Conservation (phyloP, 2,797 vertebrate genomes). For the Pogonophryne albipinna region DNA sequence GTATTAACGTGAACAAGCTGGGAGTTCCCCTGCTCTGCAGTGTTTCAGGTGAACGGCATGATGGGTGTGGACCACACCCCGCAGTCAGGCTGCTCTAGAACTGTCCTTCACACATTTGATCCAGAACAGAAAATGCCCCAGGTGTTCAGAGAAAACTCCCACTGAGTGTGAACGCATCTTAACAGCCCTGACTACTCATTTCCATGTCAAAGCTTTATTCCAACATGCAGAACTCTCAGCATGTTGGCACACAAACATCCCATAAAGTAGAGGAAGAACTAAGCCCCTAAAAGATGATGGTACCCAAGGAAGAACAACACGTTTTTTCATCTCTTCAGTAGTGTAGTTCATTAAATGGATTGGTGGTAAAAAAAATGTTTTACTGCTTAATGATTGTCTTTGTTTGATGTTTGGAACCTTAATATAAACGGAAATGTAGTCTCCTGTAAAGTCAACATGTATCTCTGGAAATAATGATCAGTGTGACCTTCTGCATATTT, state of each 20-base stretch:
- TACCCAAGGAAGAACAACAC: too few relatives aligned
- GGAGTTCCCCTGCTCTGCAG: background rate
- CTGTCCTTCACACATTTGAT: slow-evolving; percentile 33
- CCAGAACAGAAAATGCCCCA: background rate
- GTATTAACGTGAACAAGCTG: too few relatives aligned
- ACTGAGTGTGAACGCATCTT: slow-evolving; percentile 9
- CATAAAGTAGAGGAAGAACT: background rate
- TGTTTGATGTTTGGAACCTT: too few relatives aligned
- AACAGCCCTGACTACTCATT: slow-evolving; percentile 30
- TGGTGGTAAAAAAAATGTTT: too few relatives aligned
- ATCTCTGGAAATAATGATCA: too few relatives aligned
- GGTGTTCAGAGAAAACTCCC: background rate
- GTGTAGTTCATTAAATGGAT: too few relatives aligned
- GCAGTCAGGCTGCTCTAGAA: background rate
- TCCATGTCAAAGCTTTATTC: slow-evolving; percentile 35
- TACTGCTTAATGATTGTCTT: too few relatives aligned
- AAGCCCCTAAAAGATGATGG: too few relatives aligned
- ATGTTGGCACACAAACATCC: background rate
- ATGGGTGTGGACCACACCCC: background rate
- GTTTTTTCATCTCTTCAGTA: too few relatives aligned
- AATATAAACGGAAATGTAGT: too few relatives aligned
- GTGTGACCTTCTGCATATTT: too few relatives aligned
- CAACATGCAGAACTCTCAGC: background rate
- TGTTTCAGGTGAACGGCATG: background rate
- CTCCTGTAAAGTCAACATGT: too few relatives aligned